Base-by-base conservation (phyloP, 2,797 vertebrate genomes). In the Pyrocephalus nanus region DNA sequence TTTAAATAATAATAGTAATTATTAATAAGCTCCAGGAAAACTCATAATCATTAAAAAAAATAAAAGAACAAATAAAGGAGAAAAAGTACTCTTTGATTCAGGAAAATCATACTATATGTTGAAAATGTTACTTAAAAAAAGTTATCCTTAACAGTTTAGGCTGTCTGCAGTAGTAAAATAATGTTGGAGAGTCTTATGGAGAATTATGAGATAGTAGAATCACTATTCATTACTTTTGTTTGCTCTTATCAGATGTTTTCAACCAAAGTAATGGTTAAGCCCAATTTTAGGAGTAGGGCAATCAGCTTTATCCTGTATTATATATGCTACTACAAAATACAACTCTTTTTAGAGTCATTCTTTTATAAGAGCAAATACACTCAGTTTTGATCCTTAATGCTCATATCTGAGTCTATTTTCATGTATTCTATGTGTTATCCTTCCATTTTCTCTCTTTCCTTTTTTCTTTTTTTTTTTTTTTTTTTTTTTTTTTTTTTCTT, bases 1-100 rank as follows among this genome's bases (percentile, higher is more conserved):
- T 84, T 93, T 51, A 77, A 93, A 86, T 92, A 90, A 88, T 65
- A 90, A 71, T 38, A 53, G 30, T 32, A 73, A 89, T 85, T 70
- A 79, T 76, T 92, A 89, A 87, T 67, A 82, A 60, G 14, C 20
- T 67, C 43, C 42, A 67, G 29, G 19, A 92, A 90, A 96, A 30
- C 12, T 65, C 32, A 11, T 23, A 77, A 43, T 73, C 69, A 74
- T 83, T 20, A 34, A 38, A 42, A 51, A 6, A n/a, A 13, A 16
- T 4, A 29, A 57, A 54, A 48, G 4, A 38, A 19, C 19, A 38
- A 38, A 15, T 47, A 54, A 91, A 81, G 25, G 64, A 66, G 15
- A 74, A 27, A 2, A 40, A 86, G 70, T 54, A 45, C 18, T 74
- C 50, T 57, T 34, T 82, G 38, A 87, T 82, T 76, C 48, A 73